phyloP scores from a whole-genome alignment of 1,140 invertebrate species.

The Drosophila aff. region DNA sequence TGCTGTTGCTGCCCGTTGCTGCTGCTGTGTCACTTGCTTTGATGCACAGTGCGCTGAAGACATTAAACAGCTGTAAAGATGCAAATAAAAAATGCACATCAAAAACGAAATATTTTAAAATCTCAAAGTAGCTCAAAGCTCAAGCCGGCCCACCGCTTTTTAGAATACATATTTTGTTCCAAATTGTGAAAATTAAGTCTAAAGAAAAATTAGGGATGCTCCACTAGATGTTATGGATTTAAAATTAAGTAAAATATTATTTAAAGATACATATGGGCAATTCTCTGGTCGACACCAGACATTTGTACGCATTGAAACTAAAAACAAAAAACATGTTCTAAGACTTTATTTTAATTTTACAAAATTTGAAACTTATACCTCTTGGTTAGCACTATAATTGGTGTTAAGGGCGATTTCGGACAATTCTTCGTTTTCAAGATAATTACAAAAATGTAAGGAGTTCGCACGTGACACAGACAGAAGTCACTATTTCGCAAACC shows the following conservation, averaged over 20 bases:
- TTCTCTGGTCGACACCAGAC: no score
- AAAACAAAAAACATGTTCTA: no score
- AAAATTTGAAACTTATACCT: no score
- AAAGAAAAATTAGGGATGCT: not conserved
- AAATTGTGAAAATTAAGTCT: no score
- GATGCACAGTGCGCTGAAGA: constrained; percentile 26
- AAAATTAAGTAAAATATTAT: not conserved
- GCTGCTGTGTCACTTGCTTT: constrained; percentile 30
- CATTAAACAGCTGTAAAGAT: not conserved
- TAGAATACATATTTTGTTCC: not conserved
- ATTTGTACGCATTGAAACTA: no score
- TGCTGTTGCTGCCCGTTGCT: constrained; percentile 5
- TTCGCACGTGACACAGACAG: no score
- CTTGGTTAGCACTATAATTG: no score
- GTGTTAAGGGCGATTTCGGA: no score
- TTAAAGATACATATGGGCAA: not conserved
- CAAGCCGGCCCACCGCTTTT: not conserved
- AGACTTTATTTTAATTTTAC: no score
- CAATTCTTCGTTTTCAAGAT: no score
- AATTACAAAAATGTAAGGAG: no score
- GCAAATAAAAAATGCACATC: not conserved
- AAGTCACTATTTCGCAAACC: no score
- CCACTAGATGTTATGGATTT: not conserved
- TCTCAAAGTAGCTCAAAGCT: not conserved
- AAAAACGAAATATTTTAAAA: not conserved